Base-by-base conservation (phyloP, 2,113 vertebrate species). In the Cyphomyrus discorhynchus region DNA sequence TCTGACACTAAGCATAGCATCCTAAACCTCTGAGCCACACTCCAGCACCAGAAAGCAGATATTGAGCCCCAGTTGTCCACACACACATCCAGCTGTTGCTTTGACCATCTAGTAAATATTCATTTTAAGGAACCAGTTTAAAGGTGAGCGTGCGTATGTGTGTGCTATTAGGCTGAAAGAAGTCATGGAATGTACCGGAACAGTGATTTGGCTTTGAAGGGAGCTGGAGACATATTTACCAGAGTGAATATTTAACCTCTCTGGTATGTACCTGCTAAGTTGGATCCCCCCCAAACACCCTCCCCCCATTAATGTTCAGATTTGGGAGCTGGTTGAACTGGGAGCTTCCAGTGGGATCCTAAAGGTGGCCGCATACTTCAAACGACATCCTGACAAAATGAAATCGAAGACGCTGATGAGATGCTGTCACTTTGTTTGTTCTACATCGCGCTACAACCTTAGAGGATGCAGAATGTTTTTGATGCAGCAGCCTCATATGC, bases 231-330 rank as follows among this genome's bases (percentile, higher is more conserved):
- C 85, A 87, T 13, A 87, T 87, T 87, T 87, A 87, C 85, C 47
- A 27, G 27, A 27, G 85, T 87, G 27, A 53, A 87, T 87, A 50
- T 87, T 87, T 87, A 87, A 87, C 50, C 50, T 47, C 27, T 19
- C 50, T 35, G 49, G 49, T 35, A 87, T 53, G 53, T 53, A 52
- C 47, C 27, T 85, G 9, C 27, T 19, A 86, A 24, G 8, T 15
- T 52, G 45, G 49, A 70, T 70, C 62, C 5, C n/a, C 49, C 17
- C 50, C 7, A 39, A 31, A 86, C 83, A 50, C 45, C 82, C 77
- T 2, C 47, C 84, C 47, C 45, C 17, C 50, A 39, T 53, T 87
- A 87, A 24, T 42, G 19, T 84, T 47, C 42, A n/a, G 24, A 84
- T 46, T 19, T 84, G 45, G 82, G 82, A 45, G 77, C 19, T 83